phyloP scores from a whole-genome alignment of 2,797 vertebrate species.

The Gastrophryne carolinensis region DNA sequence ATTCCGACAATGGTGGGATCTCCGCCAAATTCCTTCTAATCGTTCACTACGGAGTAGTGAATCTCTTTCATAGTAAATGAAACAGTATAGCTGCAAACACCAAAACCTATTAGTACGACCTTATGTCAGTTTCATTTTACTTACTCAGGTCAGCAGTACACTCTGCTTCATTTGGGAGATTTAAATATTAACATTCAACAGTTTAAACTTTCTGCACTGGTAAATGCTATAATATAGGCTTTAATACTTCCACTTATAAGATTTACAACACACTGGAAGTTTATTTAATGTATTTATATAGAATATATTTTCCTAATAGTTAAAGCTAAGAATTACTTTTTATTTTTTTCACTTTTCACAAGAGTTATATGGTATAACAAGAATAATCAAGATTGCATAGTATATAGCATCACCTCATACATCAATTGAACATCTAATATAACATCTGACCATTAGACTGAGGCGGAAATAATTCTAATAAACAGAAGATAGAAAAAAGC shows the following conservation, averaged over 20 bases:
- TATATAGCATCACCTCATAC: too few relatives aligned
- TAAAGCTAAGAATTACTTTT: too few relatives aligned
- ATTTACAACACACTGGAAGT: background rate
- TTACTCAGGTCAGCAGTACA: background rate
- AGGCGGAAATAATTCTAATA: too few relatives aligned
- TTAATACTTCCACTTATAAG: slow-evolving; percentile 10
- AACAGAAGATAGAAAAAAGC: too few relatives aligned
- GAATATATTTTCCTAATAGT: too few relatives aligned
- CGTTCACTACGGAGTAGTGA: slow-evolving; percentile 9
- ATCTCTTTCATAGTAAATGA: slow-evolving; percentile 19
- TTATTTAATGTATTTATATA: background rate
- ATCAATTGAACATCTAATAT: too few relatives aligned
- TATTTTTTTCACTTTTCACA: too few relatives aligned
- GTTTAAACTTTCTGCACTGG: background rate
- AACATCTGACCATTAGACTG: too few relatives aligned
- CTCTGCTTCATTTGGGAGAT: slow-evolving; percentile 19
- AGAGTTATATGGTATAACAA: too few relatives aligned
- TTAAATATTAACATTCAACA: slow-evolving; percentile 14
- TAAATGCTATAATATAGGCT: background rate
- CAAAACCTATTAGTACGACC: slow-evolving; percentile 2
- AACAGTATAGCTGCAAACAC: slow-evolving; percentile 12
- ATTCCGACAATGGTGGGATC: slow-evolving; percentile 1
- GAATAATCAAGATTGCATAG: too few relatives aligned
- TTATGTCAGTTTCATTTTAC: slow-evolving; percentile 12
- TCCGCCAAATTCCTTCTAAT: slow-evolving; percentile 30